Base-by-base conservation (phyloP, 2,888 invertebrate species). In the Phengaris arion region DNA sequence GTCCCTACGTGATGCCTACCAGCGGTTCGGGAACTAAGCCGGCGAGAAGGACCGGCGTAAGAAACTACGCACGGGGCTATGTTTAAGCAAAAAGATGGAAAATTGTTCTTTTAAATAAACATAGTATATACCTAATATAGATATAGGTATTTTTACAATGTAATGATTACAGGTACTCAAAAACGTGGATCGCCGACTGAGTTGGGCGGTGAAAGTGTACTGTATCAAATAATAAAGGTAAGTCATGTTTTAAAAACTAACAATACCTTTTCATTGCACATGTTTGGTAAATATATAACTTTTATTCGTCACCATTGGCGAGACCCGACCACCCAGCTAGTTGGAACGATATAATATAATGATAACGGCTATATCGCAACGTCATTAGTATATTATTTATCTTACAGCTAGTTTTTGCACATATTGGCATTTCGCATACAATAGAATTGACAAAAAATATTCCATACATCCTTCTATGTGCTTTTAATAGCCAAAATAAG, bases 211-310 rank as follows among this genome's bases (percentile, higher is more conserved):
- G 35, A 35, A 35, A 35, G 35, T 35, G 35, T 2, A 2, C 35
- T 35, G 35, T 35, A 35, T 48, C 4, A 48, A 48, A 48, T 7
- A 48, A 48, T 48, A 48, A 55, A 59, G 22, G 22, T 59, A 10
- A 59, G 68, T 59, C n/a, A 59, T 68, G 68, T 68, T 68, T 68
- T 69, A 15, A 69, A 46, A 69, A 69, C 6, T 48, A 48, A 48
- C 69, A 69, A 78, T 48, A 78, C 78, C 79, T 79, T 79, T 81
- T 86, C 85, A 85, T 84, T 83, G 84, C 81, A 78, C 35, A 81
- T 81, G 81, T 90, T 89, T 88, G 85, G 83, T 83, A 89, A 89
- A 87, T 86, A 87, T 86, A 83, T 82, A 79, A 81, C 81, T 83
- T 84, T 82, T 81, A 81, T 82, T 80, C 79, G 82, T 83, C 83